Percentiles rank a stretch among this genome's conserved stretches.
Conservation (phyloP, 1,140 invertebrate species). For the Melitaea cinxia region DNA sequence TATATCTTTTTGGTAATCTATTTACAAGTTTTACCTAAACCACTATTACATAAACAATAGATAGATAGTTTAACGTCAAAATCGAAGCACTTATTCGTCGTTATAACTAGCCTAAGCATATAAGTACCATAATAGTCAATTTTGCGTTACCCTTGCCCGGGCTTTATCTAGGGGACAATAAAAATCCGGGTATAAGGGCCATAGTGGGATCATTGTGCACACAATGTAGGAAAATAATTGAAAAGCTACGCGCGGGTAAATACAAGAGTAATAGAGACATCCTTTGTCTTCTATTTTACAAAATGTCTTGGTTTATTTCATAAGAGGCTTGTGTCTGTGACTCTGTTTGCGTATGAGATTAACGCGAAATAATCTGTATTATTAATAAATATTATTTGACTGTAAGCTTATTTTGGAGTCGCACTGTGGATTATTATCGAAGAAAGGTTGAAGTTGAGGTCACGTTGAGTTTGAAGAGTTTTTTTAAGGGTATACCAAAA, state of each 20-base stretch:
- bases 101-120: conserved; percentile 33
- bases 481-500: too few relatives aligned
- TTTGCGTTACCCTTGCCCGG: conserved; percentile 39
- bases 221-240: conserved; percentile 49
- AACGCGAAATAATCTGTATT: too few relatives aligned
- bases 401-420: too few relatives aligned
- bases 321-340: not conserved
- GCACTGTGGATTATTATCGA: too few relatives aligned
- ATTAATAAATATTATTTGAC: too few relatives aligned
- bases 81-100: conserved; percentile 19
- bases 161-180: conserved; percentile 50
- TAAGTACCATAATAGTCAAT: conserved; percentile 45
- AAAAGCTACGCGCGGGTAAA: conserved; percentile 45
- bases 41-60: not conserved
- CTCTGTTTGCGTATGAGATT: not conserved
- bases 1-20: too few relatives aligned
- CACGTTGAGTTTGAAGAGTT: too few relatives aligned
- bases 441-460: too few relatives aligned
- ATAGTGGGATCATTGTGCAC: conserved; percentile 41
- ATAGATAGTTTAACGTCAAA: not conserved
- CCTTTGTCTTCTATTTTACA: conserved; percentile 1
- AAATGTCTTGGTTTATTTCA: not conserved
- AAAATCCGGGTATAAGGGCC: conserved; percentile 42
- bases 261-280: conserved; percentile 18
- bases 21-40: too few relatives aligned